Base-by-base conservation (phyloP, 1,140 invertebrate genomes). In the Vanessa atalanta region DNA sequence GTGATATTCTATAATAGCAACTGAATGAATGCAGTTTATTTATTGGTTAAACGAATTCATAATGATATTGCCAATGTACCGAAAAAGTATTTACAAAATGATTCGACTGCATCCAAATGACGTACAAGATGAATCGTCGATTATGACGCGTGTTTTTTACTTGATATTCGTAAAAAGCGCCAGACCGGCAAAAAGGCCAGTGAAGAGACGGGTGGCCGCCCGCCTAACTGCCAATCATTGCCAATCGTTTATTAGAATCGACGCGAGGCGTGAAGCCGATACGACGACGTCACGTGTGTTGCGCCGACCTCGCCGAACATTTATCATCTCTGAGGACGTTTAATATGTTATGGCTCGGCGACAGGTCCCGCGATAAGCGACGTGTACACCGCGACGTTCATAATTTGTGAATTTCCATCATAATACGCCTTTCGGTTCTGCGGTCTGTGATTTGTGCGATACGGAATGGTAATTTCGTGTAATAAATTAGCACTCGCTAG, bases 341-440 rank as follows among this genome's bases (percentile, higher is more conserved):
- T 91, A 91, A 90, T 90, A 91, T 90, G 87, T 91, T 90, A 82
- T 74, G 82, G 77, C 77, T 78, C 66, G 84, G 69, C 87, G 89
- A 90, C 88, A 89, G 88, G 72, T 51, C 26, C 47, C 70, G 68
- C 66, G 86, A 88, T 89, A 90, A 87, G 79, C 76, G 78, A 79
- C 55, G 55, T 12, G 2, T 73, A 75, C 66, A 79, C 72, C 75
- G 73, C 75, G 72, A 79, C 75, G 57, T 77, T 78, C 77, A 81
- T 76, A 78, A 81, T 80, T 82, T 77, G 66, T 55, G 74, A 78
- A 78, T 76, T 81, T 76, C 72, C 73, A 78, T 74, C 76, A 80
- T 73, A 75, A 78, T 78, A 65, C 72, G 60, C 61, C 67, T 77
- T 70, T 55, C 43, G 20, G 53, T 65, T 64, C 50, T 64, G 37